These are phyloP conservation scores for Blastobasis adustella DNA, from an alignment of 2,888 invertebrate species.

Conservation along the genomic window DNA sequence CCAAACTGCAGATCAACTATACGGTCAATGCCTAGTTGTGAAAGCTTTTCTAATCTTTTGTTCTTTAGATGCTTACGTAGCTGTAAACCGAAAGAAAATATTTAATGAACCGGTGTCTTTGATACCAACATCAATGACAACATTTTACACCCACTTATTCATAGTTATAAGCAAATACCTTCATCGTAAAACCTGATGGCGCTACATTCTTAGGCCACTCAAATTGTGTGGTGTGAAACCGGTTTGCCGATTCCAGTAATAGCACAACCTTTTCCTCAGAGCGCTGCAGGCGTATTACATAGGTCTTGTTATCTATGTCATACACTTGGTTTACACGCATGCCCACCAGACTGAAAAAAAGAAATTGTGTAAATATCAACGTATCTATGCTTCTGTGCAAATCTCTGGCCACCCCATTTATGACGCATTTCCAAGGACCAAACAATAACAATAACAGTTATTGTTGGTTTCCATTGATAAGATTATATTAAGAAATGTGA, in stretches of 20 bases:
- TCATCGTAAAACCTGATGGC: conserved; percentile 98
- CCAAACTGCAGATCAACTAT: conserved; percentile 98
- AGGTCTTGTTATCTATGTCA: conserved; percentile 97
- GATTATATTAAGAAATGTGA: no score
- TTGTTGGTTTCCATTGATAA: no score
- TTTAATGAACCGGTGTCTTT: no score
- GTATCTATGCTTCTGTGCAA: no score
- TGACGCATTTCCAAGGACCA: no score
- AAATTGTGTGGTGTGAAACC: conserved; percentile 95
- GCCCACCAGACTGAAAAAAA: conserved; percentile 81
- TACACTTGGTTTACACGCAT: conserved; percentile 98
- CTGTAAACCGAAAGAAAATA: conserved; percentile 54
- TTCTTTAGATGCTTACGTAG: conserved; percentile 97
- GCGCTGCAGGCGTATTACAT: conserved; percentile 89
- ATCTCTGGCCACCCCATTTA: no score
- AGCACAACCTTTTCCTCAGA: conserved; percentile 92
- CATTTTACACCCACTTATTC: no score
- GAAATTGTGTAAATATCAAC: no score
- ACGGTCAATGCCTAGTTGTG: conserved; percentile 93
- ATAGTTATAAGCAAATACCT: conserved; percentile 68
- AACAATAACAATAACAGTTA: no score
- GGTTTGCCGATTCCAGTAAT: conserved; percentile 93
- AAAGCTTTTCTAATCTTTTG: conserved; percentile 90
- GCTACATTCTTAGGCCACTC: conserved; percentile 99
- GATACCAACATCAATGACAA: no score